A percentile compares a stretch with the other conserved stretches of the same genome.
Evolutionary conservation across 2,888 invertebrate genomes (phyloP).

Genomic region (Catocala nupta): DNA sequence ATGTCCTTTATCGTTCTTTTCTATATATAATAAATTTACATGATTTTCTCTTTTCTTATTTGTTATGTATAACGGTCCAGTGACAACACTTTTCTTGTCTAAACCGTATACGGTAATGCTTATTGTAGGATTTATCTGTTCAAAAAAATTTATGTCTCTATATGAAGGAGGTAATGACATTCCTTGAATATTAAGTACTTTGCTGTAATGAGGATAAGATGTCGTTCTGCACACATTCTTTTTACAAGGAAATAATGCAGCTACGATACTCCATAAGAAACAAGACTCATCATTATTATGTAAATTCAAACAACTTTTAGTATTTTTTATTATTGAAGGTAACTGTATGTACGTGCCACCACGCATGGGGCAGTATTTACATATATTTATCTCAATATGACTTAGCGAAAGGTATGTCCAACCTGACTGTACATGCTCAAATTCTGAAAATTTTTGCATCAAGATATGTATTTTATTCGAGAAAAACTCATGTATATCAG

Average conservation of each 20-base stretch:
- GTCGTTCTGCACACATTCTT: slow-evolving; percentile 23
- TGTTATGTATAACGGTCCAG: slow-evolving; percentile 34
- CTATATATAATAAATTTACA: slow-evolving; percentile 37
- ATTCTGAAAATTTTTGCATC: slow-evolving; percentile 10
- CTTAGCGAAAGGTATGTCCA: slow-evolving; percentile 10
- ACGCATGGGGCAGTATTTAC: slow-evolving; percentile 15
- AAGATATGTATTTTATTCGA: too few relatives aligned
- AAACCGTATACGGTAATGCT: slow-evolving; percentile 34
- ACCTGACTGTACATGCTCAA: slow-evolving; percentile 18
- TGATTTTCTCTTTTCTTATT: slow-evolving; percentile 25
- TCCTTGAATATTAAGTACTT: slow-evolving; percentile 22
- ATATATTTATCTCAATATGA: slow-evolving; percentile 18
- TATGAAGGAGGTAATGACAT: slow-evolving; percentile 31
- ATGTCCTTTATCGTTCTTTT: slow-evolving; percentile 25
- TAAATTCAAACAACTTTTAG: slow-evolving; percentile 1
- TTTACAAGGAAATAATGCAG: slow-evolving; percentile 7
- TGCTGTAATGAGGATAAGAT: slow-evolving; percentile 28
- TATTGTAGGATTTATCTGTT: slow-evolving; percentile 25
- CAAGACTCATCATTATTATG: slow-evolving; percentile 10
- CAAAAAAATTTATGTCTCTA: slow-evolving; percentile 32
- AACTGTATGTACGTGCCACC: slow-evolving; percentile 16
- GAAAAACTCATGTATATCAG: too few relatives aligned
- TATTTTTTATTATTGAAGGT: slow-evolving; percentile 7
- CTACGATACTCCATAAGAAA: slow-evolving; percentile 27
- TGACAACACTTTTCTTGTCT: slow-evolving; percentile 22